These are phyloP conservation scores for Coccyzus lansbergi DNA, from an alignment of 2,797 vertebrate genomes.

Conservation along the genomic window DNA sequence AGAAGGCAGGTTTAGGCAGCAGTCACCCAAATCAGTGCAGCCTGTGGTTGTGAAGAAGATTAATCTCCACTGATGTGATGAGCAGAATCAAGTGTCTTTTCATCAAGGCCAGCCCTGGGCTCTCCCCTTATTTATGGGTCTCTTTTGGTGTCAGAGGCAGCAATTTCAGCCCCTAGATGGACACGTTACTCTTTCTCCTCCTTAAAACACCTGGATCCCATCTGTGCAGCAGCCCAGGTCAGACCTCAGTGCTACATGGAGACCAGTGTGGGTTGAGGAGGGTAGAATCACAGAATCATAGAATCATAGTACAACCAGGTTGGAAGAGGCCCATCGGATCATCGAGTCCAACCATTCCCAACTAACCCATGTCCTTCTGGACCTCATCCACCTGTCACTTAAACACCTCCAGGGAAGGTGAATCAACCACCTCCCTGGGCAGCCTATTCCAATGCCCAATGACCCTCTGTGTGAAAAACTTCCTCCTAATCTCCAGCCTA, in stretches of 20 bases:
- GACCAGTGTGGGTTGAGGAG: neutral
- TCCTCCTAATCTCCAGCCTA: too few species aligned
- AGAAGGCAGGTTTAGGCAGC: neutral
- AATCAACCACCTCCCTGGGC: too few species aligned
- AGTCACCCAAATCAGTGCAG: neutral
- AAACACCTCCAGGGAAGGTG: too few species aligned
- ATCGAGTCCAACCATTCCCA: too few species aligned
- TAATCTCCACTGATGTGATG: rapidly evolving
- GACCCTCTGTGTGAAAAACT: too few species aligned
- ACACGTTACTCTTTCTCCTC: neutral
- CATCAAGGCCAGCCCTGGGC: neutral
- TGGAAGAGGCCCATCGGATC: too few species aligned
- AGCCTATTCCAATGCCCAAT: too few species aligned
- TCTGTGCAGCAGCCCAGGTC: neutral
- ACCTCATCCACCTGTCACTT: too few species aligned
- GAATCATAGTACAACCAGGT: too few species aligned
- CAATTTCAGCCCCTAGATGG: rapidly evolving
- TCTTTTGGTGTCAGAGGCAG: neutral
- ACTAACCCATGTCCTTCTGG: too few species aligned
- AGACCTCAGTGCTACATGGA: neutral
- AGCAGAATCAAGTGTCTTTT: neutral
- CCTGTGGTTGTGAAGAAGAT: neutral
- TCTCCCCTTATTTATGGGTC: rapidly evolving
- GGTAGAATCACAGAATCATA: too few species aligned
- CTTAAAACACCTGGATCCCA: neutral